Base-by-base conservation (phyloP, 1,140 invertebrate species). In the Drosophila tristis region DNA sequence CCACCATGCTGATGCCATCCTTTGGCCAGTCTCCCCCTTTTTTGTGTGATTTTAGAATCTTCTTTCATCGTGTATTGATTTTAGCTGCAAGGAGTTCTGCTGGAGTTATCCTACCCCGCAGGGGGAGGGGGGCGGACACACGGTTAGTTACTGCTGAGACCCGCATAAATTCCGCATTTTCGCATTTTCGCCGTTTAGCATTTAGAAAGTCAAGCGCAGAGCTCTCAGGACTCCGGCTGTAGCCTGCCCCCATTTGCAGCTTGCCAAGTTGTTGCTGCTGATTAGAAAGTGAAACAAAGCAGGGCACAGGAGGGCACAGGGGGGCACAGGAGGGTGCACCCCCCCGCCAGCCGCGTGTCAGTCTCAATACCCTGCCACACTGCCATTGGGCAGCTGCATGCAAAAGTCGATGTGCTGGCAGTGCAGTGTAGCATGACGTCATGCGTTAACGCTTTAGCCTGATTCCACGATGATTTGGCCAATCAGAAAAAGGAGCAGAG, bases 391-490 rank as follows among this genome's bases (percentile, higher is more conserved):
- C 35, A 39, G 0, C 11, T 39, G 11, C 11, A 39, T 3, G 1
- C 4, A 1, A 39, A 13, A 39, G 35, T 4, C 0, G 11, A 39
- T 4, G 11, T 13, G 11, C 35, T 5, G 13, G 4, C 2, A 1
- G 0, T 3, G 35, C 35, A 58, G 15, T 13, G 26, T 15, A 26
- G 8, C 23, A 77, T 90, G 86, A 90, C 87, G 86, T 90, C 86
- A 90, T 87, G 74, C 66, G 77, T 78, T 75, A 50, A 65, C 68
- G 70, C 62, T 74, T 50, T n/a, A 51, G 72, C 80, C 87, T 91
- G 90, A 91, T 81, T 91, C 78, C 72, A 73, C 26, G 57, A 85
- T 91, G 91, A 92, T 92, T 92, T 91, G 79, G 91, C 91, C 91
- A 92, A 92, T 92, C 90, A 91, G 72, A 86, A 63, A 59, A 43